Evolutionary conservation across 2,888 invertebrate genomes (phyloP), one percentile per base, ranked within the genome.

Genomic region (Sarcophaga rosellei): DNA sequence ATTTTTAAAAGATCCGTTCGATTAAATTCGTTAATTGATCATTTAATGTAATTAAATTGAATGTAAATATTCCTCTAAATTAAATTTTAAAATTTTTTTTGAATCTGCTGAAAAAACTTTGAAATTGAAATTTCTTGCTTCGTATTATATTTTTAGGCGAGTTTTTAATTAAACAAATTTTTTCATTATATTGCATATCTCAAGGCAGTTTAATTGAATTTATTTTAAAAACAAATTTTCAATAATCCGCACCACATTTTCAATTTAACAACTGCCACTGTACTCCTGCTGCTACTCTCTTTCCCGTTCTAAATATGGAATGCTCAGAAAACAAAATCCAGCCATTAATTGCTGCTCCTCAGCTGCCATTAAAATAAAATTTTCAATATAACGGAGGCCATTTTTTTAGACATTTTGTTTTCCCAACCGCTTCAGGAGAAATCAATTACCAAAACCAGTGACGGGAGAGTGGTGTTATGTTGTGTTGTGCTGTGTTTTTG

Each of bases 141-240:
- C 6, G 6, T 35, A 35, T 35, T 44, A n/a, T 47, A 74, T 21
- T n/a, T 47, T 53, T 53, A 17, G 8, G 8, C 10, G n/a, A 11
- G 47, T 68, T 78, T 83, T 21, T 63, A 65, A 69, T 79, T 74
- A 79, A 62, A 53, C 47, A 15, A 21, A 57, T 75, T 68, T 79
- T 63, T 21, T 35, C 62, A 15, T 62, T 63, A 17, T 53, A 77
- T 89, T 73, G 73, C 62, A 61, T 77, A 82, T 81, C 81, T 89
- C 73, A 59, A 68, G 77, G 82, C 85, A 5, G 53, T 35, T 86
- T 90, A 90, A 90, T 90, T 91, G 87, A 84, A 86, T 86, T 86
- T 81, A 81, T 76, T 81, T 83, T 81, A 68, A 73, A 83, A 74
- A 82, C 61, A 53, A 80, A 81, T 53, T 83, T 70, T 69, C 69